These are phyloP conservation scores for Dendroctonus ponderosae DNA, from an alignment of 1,140 invertebrate species.

Conservation along the genomic window DNA sequence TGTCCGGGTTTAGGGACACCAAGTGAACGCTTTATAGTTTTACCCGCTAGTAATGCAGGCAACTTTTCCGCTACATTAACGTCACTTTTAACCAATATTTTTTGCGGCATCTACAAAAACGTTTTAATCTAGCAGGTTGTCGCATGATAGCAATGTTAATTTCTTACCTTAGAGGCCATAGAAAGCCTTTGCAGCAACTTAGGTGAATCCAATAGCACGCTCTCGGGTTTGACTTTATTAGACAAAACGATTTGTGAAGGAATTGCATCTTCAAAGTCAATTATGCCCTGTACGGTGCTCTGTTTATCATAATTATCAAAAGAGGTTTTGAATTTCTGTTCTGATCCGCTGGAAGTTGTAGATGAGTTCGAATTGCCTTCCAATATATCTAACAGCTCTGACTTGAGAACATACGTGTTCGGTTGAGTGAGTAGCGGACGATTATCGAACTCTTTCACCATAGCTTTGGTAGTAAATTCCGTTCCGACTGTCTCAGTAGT, in stretches of 20 bases:
- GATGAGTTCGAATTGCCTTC: constrained; percentile 36
- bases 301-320: constrained; percentile 23
- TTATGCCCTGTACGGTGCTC: constrained; percentile 32
- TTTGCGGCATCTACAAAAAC: neutral
- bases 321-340: constrained; percentile 23
- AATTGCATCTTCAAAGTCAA: constrained; percentile 43
- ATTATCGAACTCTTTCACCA: constrained; percentile 28
- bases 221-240: constrained; percentile 29
- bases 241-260: constrained; percentile 41
- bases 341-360: constrained; percentile 21
- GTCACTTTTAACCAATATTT: neutral
- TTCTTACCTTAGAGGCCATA: constrained; percentile 31
- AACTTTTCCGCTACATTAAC: constrained; percentile 12
- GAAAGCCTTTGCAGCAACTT: constrained; percentile 41
- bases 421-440: constrained; percentile 10
- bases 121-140: neutral
- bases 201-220: constrained; percentile 31
- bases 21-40: constrained; percentile 5
- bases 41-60: constrained; percentile 13
- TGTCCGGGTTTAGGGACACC: constrained; percentile 20
- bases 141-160: constrained; percentile 2
- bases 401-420: constrained; percentile 24
- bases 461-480: constrained; percentile 33
- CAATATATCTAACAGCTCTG: constrained; percentile 34
- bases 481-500: constrained; percentile 17